Evolutionary conservation across 2,888 invertebrate genomes (phyloP).

Genomic region (Stramonita haemastoma): DNA sequence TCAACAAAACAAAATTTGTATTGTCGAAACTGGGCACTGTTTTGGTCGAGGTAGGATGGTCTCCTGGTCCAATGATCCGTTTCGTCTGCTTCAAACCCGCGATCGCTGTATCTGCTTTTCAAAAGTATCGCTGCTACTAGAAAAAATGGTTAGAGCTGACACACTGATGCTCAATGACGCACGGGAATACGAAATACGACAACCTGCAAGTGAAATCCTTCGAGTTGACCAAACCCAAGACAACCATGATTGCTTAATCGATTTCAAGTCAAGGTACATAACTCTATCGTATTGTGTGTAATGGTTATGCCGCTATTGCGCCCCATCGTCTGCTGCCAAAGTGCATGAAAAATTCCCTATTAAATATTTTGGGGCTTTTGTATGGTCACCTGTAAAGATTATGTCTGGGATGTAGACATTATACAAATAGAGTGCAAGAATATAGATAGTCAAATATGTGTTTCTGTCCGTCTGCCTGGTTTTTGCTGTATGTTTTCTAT

Average conservation of each 20-base stretch:
- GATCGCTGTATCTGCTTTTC: not conserved
- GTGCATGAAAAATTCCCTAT: not conserved
- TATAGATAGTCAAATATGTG: not conserved
- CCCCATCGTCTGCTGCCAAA: not conserved
- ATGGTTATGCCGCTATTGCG: not conserved
- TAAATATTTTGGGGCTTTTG: not conserved
- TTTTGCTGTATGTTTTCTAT: too few species aligned
- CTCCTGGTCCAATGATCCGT: too few species aligned
- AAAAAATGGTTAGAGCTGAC: not conserved
- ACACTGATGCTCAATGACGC: too few species aligned
- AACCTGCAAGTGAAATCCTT: not conserved
- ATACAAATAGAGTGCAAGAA: not conserved
- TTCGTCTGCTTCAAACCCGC: not conserved
- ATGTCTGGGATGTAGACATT: not conserved
- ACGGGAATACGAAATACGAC: not conserved
- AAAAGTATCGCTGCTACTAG: too few species aligned
- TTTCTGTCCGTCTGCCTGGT: too few species aligned
- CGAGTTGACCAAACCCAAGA: not conserved
- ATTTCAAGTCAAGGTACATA: not conserved
- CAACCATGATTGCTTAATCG: constrained; percentile 31
- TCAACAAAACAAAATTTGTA: too few species aligned
- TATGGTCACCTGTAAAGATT: not conserved
- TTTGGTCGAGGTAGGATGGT: too few species aligned
- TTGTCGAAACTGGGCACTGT: too few species aligned
- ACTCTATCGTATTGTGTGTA: not conserved